These are phyloP conservation scores for Chaetogeoica ovagalla DNA, from an alignment of 2,888 invertebrate genomes.

Conservation along the genomic window DNA sequence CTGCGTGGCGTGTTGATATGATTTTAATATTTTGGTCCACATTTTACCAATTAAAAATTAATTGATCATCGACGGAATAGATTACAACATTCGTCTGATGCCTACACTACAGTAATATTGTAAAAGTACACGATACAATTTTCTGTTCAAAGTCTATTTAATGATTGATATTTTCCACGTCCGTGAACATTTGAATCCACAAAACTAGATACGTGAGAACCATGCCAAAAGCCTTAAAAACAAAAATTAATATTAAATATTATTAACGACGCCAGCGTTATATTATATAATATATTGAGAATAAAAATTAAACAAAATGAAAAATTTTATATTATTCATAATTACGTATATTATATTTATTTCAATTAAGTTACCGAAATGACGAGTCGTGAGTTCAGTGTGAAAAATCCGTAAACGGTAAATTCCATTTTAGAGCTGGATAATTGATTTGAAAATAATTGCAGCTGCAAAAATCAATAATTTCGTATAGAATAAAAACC, in stretches of 20 bases:
- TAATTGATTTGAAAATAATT: slow-evolving; percentile 58
- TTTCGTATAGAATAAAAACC: no score
- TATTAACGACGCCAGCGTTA: no score
- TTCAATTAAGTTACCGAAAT: slow-evolving; percentile 57
- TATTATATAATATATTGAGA: no score
- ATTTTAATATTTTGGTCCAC: no score
- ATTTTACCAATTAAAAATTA: no score
- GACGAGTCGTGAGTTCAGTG: slow-evolving; percentile 57
- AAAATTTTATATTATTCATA: not conserved
- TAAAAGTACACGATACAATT: no score
- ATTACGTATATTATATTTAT: no score
- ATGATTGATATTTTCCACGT: not conserved
- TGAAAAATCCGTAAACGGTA: slow-evolving; percentile 58
- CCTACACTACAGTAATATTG: no score
- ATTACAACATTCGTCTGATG: no score
- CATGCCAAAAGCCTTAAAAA: not conserved
- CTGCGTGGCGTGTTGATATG: no score
- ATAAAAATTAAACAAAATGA: no score
- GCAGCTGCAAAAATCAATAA: slow-evolving; percentile 55
- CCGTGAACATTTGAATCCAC: not conserved
- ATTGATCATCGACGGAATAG: no score
- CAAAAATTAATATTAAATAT: not conserved
- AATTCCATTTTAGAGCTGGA: slow-evolving; percentile 57
- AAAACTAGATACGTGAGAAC: not conserved
- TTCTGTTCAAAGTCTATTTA: not conserved